Base-by-base conservation (phyloP, 30 jellyfish, hydroid and myxozoan species). In the Hydractinia echinata region DNA sequence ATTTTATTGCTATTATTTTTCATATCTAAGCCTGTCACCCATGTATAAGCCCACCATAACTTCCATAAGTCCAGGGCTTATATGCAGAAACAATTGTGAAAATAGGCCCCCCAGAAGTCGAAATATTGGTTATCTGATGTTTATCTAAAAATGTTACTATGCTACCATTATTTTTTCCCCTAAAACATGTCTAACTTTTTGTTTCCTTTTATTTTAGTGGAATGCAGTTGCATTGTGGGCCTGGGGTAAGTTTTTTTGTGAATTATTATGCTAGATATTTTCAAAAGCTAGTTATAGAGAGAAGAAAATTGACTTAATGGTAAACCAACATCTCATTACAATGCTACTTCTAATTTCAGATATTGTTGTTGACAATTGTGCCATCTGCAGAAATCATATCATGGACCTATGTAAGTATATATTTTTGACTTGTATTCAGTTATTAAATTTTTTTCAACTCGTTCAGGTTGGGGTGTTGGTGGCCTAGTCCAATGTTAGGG, bases 171-270 rank as follows among this genome's bases (percentile, higher is more conserved):
- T 64, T 64, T 0, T 58, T 58, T 11, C 44, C 44, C 44, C 44
- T 30, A 30, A 30, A 30, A 30, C 44, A 30, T 30, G 44, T 30
- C 44, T 30, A 30, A 30, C 44, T 30, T 58, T 13, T 13, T 4
- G 6, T 71, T 1, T 53, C 4, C 4, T 69, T 76, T 16, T 77
- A 66, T 91, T 91, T 76, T 71, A 92, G 98, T 92, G 98, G 98
- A 92, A 92, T 84, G 98, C 98, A 6, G 98, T 92, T 55, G 98
- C 96, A 4, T 86, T 92, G 1, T 92, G 98, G 98, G 96, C 98
- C 4, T 92, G 98, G 98, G 98, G 98, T 92, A 77, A 68, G 96
- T 62, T 11, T 30, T n/a, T 30, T 30, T 30, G 44, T 30, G 44
- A 10, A n/a, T 15, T 52, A 5, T 4, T 79, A 20, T 20, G 21